Evolutionary conservation across 92 coral and sea anemone genomes (phyloP).

Genomic region (Chrysogorgia sp.): DNA sequence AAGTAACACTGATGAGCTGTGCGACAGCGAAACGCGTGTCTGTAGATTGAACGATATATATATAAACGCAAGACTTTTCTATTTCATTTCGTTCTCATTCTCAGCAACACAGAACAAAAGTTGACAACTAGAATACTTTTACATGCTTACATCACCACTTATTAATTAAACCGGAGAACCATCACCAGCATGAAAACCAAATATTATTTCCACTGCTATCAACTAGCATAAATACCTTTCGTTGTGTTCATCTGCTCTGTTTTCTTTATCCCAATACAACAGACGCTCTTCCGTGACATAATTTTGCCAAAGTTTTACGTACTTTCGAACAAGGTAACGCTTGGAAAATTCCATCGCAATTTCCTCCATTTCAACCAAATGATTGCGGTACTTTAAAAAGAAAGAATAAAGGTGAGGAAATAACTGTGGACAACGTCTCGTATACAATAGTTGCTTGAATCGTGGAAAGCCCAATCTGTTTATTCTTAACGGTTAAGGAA

Average conservation of each 20-base stretch:
- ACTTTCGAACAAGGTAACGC: constrained; percentile 71
- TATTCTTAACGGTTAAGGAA: neutral
- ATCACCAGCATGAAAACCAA: too few species aligned
- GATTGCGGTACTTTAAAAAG: constrained; percentile 78
- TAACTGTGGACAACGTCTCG: neutral
- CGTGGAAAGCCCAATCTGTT: neutral
- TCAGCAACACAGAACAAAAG: too few species aligned
- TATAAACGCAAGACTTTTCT: too few species aligned
- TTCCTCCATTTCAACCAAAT: constrained; percentile 76
- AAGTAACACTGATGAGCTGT: too few species aligned
- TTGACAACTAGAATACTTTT: too few species aligned
- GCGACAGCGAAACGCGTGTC: too few species aligned
- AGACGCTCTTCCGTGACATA: constrained; percentile 87
- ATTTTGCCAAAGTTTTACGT: constrained; percentile 81
- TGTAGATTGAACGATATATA: too few species aligned
- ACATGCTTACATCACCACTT: too few species aligned
- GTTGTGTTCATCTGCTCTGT: constrained; percentile 83
- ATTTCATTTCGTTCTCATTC: too few species aligned
- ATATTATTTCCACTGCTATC: too few species aligned
- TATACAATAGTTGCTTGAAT: neutral
- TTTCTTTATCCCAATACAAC: constrained; percentile 93
- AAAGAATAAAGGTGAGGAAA: neutral
- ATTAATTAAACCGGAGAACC: too few species aligned
- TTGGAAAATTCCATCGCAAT: constrained; percentile 83
- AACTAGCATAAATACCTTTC: constrained; percentile 58